Conservation (phyloP, 2,797 vertebrate genomes). For the Sternotherus odoratus region DNA sequence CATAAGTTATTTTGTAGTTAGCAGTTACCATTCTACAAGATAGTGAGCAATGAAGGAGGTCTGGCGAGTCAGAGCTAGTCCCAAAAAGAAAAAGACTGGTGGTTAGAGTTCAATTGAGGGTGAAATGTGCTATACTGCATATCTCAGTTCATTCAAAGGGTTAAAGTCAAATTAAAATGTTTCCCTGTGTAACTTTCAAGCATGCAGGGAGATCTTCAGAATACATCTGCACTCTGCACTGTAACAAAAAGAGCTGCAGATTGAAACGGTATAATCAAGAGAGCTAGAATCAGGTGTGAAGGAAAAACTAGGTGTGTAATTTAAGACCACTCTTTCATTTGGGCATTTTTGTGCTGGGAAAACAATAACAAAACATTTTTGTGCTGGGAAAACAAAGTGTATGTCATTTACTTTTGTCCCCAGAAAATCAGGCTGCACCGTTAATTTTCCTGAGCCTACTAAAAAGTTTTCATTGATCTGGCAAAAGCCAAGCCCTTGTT, state of each 20-base stretch:
- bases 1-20: background rate
- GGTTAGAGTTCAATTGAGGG: background rate
- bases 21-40: background rate
- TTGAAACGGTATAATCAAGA: background rate
- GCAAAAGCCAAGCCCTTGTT: slow-evolving; percentile 41
- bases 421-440: background rate
- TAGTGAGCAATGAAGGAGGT: background rate
- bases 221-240: background rate
- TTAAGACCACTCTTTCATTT: background rate
- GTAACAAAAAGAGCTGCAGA: background rate
- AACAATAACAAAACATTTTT: background rate
- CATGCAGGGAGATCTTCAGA: background rate
- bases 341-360: background rate
- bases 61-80: background rate
- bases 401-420: background rate
- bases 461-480: slow-evolving; percentile 56
- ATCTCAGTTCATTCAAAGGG: background rate
- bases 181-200: background rate
- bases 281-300: background rate
- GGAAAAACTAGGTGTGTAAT: background rate
- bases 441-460: slow-evolving; percentile 32
- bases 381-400: background rate
- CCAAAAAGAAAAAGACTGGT: accelerated
- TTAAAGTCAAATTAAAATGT: background rate
- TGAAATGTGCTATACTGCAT: background rate